A percentile compares a stretch with the other conserved stretches of the same genome.
Conservation (phyloP, 1,140 invertebrate species). For the Drosophila ohnishii region DNA sequence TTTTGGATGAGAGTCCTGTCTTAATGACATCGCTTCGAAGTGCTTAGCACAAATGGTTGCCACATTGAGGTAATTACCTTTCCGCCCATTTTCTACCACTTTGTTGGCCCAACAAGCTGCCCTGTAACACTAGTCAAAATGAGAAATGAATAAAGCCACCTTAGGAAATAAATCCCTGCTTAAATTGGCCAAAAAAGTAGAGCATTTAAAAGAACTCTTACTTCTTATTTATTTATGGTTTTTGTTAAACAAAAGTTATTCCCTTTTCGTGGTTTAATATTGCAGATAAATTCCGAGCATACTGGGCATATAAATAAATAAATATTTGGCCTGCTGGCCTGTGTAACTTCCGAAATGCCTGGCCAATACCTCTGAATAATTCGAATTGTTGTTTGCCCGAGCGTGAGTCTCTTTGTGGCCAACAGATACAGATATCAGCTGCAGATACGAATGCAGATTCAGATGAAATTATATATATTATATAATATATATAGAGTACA, state of each 20-base stretch:
- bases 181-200: neutral
- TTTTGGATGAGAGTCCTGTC: constrained; percentile 20
- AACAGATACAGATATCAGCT: constrained; percentile 21
- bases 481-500: neutral
- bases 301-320: constrained; percentile 8
- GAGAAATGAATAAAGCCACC: neutral
- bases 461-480: constrained; percentile 8
- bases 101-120: constrained; percentile 56
- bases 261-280: neutral
- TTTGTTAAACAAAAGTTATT: constrained; percentile 2
- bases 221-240: constrained; percentile 1
- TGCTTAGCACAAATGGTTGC: constrained; percentile 63
- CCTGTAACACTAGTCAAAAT: neutral
- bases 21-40: constrained; percentile 51
- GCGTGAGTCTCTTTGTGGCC: constrained; percentile 53
- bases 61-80: constrained; percentile 62
- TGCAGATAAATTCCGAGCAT: neutral
- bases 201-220: neutral
- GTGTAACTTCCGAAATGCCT: constrained; percentile 8
- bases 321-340: neutral
- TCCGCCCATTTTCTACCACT: constrained; percentile 6
- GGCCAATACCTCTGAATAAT: constrained; percentile 49
- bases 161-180: neutral
- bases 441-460: constrained; percentile 19
- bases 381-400: constrained; percentile 60